A percentile compares a stretch with the other conserved stretches of the same genome.
These are phyloP conservation scores for Hylyphantes graminicola DNA, from an alignment of 1,140 invertebrate genomes.

Conservation along the genomic window DNA sequence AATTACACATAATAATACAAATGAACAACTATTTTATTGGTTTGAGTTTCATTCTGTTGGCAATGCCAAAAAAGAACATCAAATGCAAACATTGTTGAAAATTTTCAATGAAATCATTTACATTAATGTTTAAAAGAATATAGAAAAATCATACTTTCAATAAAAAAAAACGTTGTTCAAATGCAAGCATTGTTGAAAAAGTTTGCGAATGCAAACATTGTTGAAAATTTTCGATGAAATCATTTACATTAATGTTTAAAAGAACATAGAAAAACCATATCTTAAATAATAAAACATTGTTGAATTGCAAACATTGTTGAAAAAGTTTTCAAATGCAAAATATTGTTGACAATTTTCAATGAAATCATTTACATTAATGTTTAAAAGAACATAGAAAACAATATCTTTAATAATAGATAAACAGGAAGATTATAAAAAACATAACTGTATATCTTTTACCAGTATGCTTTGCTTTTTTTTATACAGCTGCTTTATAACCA, in stretches of 20 bases:
- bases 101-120: background rate
- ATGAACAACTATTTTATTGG: no score
- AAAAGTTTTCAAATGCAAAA: background rate
- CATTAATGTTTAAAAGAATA: background rate
- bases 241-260: background rate
- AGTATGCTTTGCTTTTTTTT: background rate
- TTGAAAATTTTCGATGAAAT: background rate
- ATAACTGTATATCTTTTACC: background rate
- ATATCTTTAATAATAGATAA: background rate
- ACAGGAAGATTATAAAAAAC: background rate
- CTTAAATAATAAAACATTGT: background rate
- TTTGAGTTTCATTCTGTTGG: no score
- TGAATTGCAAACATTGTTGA: background rate
- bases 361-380: background rate
- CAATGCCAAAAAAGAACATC: no score
- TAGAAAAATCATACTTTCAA: background rate
- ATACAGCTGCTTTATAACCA: constrained; percentile 33
- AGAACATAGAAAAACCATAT: background rate
- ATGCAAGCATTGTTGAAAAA: background rate
- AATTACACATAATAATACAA: no score
- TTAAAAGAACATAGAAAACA: background rate
- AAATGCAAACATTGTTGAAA: background rate
- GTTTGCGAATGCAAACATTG: background rate
- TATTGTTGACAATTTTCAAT: background rate
- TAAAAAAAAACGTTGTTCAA: background rate